phyloP scores from a whole-genome alignment of 2,113 vertebrate genomes.

The Oreocharis arfaki region DNA sequence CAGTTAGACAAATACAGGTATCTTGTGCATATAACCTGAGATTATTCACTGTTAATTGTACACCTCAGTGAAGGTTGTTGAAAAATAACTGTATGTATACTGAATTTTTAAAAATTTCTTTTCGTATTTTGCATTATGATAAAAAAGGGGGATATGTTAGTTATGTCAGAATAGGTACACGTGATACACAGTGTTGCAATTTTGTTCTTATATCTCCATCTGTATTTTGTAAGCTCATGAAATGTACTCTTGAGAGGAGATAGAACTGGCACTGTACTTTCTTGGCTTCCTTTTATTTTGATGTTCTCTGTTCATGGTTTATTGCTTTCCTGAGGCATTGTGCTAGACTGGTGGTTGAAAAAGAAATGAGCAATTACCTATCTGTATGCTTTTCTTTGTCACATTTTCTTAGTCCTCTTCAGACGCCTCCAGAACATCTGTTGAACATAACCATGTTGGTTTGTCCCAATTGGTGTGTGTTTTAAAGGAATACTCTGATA shows the following conservation, averaged over 20 bases:
- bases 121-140: not conserved
- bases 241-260: not conserved
- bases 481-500: not conserved
- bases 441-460: not conserved
- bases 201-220: not conserved
- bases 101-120: not conserved
- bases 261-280: not conserved
- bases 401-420: not conserved
- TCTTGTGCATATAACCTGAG: not conserved
- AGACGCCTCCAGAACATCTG: not conserved
- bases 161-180: not conserved
- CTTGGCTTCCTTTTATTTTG: not conserved
- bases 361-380: not conserved
- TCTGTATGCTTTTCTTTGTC: not conserved
- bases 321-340: not conserved
- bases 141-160: not conserved
- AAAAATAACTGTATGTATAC: not conserved
- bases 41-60: not conserved
- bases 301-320: not conserved
- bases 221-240: not conserved
- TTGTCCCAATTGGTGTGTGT: not conserved
- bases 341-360: not conserved
- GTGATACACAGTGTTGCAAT: not conserved
- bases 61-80: not conserved
- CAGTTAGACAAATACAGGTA: not conserved